Conservation (phyloP, 2,888 invertebrate genomes). For the Zaprionus obscuricornis region DNA sequence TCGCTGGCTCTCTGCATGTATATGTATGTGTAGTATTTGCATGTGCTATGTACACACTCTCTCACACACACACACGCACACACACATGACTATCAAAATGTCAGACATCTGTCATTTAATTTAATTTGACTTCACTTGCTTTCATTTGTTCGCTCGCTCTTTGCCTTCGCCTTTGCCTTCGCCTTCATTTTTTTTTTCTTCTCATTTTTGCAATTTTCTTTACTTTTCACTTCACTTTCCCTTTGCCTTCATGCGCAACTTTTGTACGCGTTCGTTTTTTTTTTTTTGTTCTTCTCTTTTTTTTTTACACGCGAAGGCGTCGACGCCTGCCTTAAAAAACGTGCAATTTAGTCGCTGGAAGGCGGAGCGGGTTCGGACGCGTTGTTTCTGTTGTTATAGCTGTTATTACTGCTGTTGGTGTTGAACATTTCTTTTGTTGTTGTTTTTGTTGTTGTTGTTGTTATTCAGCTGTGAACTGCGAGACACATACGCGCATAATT, state of each 20-base stretch:
- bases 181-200: slow-evolving; percentile 5
- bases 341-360: slow-evolving; percentile 67
- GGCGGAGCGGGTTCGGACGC: slow-evolving; percentile 27
- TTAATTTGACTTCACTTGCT: slow-evolving; percentile 78
- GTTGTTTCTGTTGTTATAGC: slow-evolving; percentile 51
- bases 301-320: slow-evolving; percentile 60
- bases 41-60: slow-evolving; percentile 41
- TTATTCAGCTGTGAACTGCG: slow-evolving; percentile 22
- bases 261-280: slow-evolving; percentile 2
- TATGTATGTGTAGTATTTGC: slow-evolving; percentile 42
- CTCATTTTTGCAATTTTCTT: too few relatives aligned
- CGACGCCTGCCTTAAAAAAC: slow-evolving; percentile 61
- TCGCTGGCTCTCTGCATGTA: slow-evolving; percentile 4
- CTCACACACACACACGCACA: slow-evolving; percentile 26
- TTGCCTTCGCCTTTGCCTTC: slow-evolving; percentile 1
- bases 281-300: slow-evolving; percentile 1
- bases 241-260: slow-evolving; percentile 3
- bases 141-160: slow-evolving; percentile 61
- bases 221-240: slow-evolving; percentile 23
- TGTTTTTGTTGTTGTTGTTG: slow-evolving; percentile 22
- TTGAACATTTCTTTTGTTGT: too few relatives aligned
- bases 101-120: slow-evolving; percentile 80
- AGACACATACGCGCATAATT: slow-evolving; percentile 63
- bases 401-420: slow-evolving; percentile 40
- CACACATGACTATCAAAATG: slow-evolving; percentile 62